Conservation (phyloP, 1,140 invertebrate species). For the Calephelis virginiensis region DNA sequence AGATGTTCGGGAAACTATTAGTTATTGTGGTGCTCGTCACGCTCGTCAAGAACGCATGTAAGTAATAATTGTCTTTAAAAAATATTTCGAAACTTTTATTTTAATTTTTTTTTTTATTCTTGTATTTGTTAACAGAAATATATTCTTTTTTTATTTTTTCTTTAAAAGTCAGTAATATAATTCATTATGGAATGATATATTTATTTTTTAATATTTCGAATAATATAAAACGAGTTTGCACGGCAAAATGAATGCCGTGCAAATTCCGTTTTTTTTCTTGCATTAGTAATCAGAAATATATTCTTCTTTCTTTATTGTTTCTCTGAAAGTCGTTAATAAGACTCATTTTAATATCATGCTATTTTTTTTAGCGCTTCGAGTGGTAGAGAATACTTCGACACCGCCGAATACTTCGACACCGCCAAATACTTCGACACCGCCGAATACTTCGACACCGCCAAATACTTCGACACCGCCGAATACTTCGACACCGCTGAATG, state of each 20-base stretch:
- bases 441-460: no score
- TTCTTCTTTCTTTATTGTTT: background rate
- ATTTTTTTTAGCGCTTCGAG: conserved; percentile 3
- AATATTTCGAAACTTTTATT: background rate
- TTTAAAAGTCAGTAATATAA: background rate
- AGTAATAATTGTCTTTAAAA: no score
- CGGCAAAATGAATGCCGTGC: background rate
- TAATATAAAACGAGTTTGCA: background rate
- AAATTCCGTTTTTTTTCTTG: background rate
- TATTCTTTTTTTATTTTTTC: conserved; percentile 3
- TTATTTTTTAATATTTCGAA: conserved; percentile 1
- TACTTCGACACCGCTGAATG: no score
- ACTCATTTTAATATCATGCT: background rate
- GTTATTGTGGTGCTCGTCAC: no score
- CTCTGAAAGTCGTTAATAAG: background rate
- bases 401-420: no score
- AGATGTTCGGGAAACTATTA: no score
- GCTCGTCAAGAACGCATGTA: no score
- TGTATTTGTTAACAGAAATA: conserved; percentile 2
- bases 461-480: no score
- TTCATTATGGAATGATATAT: background rate
- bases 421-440: no score
- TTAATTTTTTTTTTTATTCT: background rate
- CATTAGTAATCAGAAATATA: background rate
- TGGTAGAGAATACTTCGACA: no score